Evolutionary conservation across 2,797 vertebrate genomes (phyloP), one percentile per base, ranked within the genome.

Genomic region (Micrastur ruficollis): DNA sequence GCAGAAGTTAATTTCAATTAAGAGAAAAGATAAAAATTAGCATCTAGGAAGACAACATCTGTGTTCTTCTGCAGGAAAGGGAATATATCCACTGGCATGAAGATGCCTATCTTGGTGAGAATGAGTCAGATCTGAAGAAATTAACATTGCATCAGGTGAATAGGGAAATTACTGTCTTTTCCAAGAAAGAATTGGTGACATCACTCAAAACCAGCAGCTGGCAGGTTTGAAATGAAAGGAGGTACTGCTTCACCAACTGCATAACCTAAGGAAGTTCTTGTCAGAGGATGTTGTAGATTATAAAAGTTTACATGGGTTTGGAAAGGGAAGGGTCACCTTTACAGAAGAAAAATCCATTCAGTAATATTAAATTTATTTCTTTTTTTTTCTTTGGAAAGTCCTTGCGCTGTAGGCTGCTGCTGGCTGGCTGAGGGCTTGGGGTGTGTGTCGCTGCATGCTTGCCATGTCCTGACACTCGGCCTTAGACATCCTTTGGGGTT

Each of bases 1-100:
- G 81, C 87, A 92, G 81, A 94, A 93, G 79, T 81, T 87, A 91
- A 88, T 96, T 94, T 94, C 90, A 90, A 66, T 94, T 82, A 93
- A 78, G 88, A 62, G 63, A 42, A 92, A 86, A 91, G 82, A 95
- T 80, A 96, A 93, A 95, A 96, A 91, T 88, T 86, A 96, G 81
- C 85, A 90, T 40, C 25, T 47, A 84, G 91, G 67, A 89, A 94
- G 84, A 86, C 79, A 89, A 78, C 76, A 70, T 81, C 81, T 96
- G 93, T 89, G 53, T 46, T 89, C 20, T 92, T n/a, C 38, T 82
- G 63, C 81, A 89, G 84, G 49, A 91, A 86, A 59, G 36, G 32
- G 89, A 83, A 68, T 65, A 17, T 46, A 70, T 85, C 71, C 61
- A 11, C 25, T 15, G 87, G 52, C 32, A 71, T 3, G 36, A 46